These are phyloP conservation scores for Tinea semifulvella DNA, from an alignment of 2,888 invertebrate genomes.

Conservation along the genomic window DNA sequence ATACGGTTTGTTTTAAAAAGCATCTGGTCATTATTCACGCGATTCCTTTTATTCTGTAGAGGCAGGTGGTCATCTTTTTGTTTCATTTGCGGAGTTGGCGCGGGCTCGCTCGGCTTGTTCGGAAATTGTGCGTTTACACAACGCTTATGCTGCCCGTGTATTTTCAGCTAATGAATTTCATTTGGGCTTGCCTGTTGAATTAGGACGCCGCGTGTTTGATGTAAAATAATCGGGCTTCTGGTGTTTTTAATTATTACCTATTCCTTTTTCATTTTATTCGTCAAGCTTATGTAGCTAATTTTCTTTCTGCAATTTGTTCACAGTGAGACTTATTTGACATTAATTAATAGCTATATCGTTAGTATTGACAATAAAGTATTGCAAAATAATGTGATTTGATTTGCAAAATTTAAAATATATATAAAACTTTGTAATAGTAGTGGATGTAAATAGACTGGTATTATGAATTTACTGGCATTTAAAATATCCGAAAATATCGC, in stretches of 20 bases:
- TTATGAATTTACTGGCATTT: too few species aligned
- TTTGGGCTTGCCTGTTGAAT: conserved; percentile 45
- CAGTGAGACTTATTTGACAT: too few species aligned
- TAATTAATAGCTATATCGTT: too few species aligned
- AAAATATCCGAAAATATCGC: too few species aligned
- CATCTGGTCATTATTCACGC: conserved; percentile 67
- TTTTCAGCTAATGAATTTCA: conserved; percentile 55
- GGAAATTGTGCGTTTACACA: conserved; percentile 47
- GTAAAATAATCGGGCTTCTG: conserved; percentile 8
- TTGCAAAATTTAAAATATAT: too few species aligned
- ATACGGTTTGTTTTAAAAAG: conserved; percentile 61
- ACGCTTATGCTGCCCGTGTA: conserved; percentile 32
- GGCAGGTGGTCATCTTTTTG: conserved; percentile 45
- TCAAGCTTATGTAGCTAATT: too few species aligned
- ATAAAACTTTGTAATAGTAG: too few species aligned
- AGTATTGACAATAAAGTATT: too few species aligned
- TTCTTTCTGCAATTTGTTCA: too few species aligned
- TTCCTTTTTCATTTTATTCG: too few species aligned
- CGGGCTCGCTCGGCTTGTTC: conserved; percentile 18
- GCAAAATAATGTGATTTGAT: too few species aligned
- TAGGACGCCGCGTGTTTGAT: conserved; percentile 33
- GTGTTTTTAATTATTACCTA: background rate
- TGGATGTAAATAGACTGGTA: too few species aligned
- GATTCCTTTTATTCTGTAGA: conserved; percentile 60
- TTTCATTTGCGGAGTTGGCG: conserved; percentile 11